Base-by-base conservation (phyloP, 2,888 invertebrate genomes). In the Lasioglossum villosulum region DNA sequence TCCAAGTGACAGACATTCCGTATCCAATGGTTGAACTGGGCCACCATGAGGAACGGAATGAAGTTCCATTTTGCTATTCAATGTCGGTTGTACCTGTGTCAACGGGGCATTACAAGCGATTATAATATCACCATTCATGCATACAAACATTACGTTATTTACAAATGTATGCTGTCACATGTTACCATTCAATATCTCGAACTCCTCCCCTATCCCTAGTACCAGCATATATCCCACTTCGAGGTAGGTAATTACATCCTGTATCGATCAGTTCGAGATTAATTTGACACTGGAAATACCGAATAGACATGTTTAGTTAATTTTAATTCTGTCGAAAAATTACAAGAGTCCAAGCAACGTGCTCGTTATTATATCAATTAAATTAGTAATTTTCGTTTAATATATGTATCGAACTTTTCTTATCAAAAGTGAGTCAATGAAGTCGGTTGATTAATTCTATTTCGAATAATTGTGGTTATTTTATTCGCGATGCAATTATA, bases 121-220 rank as follows among this genome's bases (percentile, higher is more conserved):
- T 34, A 68, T 42, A 34, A 76, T 48, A 68, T 34, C 45, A 68
- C 10, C 39, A 52, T 48, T 48, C 34, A 27, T 27, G 39, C 59
- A 27, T 39, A 27, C 27, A 30, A 42, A 59, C 75, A 39, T 75
- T 39, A 56, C n/a, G n/a, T 37, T n/a, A 59, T 39, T 39, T 39
- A 70, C 37, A 23, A 59, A 27, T 37, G 59, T 45, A 48, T 19
- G 37, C 19, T 39, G 71, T 52, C 45, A n/a, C 27, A 27, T 48
- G 72, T 72, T 72, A 59, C 59, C 27, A 42, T 42, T 52, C 78
- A 39, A 39, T 75, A n/a, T 42, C 71, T 45, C 42, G 16, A 71
- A 48, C 34, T 27, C 23, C 39, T 75, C 39, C 34, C 27, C 39
- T 10, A 4, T n/a, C 30, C 39, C 19, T 4, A 27, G 39, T 39